Base-by-base conservation (phyloP, 2,113 vertebrate species). In the rabbit (Oryctolagus cuniculus) region DNA sequence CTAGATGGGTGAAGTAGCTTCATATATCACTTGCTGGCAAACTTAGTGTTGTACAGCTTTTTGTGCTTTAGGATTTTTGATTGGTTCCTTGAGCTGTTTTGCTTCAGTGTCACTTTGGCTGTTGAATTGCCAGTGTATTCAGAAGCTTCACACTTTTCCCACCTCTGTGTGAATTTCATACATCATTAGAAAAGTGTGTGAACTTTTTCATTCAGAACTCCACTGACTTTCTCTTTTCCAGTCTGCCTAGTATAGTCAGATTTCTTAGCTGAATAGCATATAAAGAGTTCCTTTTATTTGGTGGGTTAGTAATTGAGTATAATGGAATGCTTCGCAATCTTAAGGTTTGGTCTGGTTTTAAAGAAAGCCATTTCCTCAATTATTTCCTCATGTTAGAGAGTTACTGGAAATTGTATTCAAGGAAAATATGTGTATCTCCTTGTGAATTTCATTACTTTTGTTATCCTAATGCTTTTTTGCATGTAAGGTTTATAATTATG, bases 341-440 rank as follows among this genome's bases (percentile, higher is more conserved):
- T 89, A 91, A 94, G 72, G 34, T 73, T 95, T 88, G 94, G 38
- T 93, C 97, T 91, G 73, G 90, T 90, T 97, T 95, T 95, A 82
- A 93, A 93, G 87, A 84, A 92, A 95, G 24, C 49, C 61, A 83
- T 97, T 96, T 90, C 95, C 92, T 95, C 88, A 74, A 90, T 93
- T 88, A 96, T 96, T 97, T 97, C 94, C 96, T 95, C 61, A 77
- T 93, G 88, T 95, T 95, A 77, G 75, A 78, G 55, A 74, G 85
- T 93, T 97, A 87, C 83, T 97, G 90, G 95, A 96, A 97, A 92
- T 91, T 89, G 75, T 88, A 84, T 94, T 95, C 90, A 95, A 94
- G 70, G 92, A 92, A 96, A 96, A 80, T 25, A 58, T 58, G 55
- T 58, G 55, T 58, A 77, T 51, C 79, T 94, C 94, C 87, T 84